phyloP scores from a whole-genome alignment of 2,888 invertebrate species.

The Lasius platythorax region DNA sequence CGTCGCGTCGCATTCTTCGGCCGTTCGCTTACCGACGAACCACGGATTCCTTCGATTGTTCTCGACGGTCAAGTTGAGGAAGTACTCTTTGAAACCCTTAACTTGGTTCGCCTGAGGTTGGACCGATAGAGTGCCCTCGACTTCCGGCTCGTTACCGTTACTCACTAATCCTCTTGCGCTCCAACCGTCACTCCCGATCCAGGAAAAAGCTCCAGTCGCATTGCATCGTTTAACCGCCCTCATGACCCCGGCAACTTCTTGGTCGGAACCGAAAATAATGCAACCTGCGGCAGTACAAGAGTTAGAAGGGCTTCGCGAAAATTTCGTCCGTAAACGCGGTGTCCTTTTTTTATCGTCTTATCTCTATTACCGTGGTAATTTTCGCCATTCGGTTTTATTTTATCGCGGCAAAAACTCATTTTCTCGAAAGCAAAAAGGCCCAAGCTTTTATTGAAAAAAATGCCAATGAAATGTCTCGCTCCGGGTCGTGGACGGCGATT shows the following conservation, averaged over 20 bases:
- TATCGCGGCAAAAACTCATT: constrained; percentile 27
- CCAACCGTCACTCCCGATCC: constrained; percentile 99
- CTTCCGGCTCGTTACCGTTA: constrained; percentile 95
- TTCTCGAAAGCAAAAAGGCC: neutral
- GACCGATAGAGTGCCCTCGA: constrained; percentile 97
- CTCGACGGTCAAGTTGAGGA: constrained; percentile 93
- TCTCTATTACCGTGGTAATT: constrained; percentile 4
- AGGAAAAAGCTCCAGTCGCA: constrained; percentile 96
- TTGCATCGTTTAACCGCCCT: constrained; percentile 95
- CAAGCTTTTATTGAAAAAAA: constrained; percentile 48
- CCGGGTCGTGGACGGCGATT: neutral
- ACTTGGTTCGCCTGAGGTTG: constrained; percentile 97
- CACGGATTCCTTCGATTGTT: constrained; percentile 97
- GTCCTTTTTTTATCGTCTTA: neutral
- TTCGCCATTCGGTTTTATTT: neutral
- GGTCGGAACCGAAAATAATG: constrained; percentile 98
- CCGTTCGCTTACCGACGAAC: constrained; percentile 93
- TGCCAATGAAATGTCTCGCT: constrained; percentile 32
- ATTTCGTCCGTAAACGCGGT: neutral
- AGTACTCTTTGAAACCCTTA: constrained; percentile 95
- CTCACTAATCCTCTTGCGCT: constrained; percentile 94
- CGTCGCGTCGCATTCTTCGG: neutral
- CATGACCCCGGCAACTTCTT: constrained; percentile 98
- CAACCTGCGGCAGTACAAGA: constrained; percentile 87
- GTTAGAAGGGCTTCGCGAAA: neutral